Base-by-base conservation (phyloP, 1,140 invertebrate species). In the Drosophila asahinai region DNA sequence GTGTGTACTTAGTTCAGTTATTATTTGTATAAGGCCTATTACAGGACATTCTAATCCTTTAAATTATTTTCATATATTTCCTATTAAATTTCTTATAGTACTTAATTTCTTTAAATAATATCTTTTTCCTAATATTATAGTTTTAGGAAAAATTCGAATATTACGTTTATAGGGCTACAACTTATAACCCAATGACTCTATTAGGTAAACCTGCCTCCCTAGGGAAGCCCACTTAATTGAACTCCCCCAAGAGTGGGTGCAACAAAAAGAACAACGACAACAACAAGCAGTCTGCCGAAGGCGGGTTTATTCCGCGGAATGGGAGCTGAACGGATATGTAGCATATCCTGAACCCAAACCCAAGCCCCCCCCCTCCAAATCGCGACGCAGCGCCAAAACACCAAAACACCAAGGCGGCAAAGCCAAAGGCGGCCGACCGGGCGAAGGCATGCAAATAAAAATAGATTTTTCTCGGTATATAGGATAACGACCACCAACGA, bases 401-500 rank as follows among this genome's bases (percentile, higher is more conserved):
- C 40, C 55, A 51, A 55, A 54, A 17, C 38, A 36, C 27, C 27
- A 30, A 30, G 27, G 27, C 27, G 27, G 33, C 36, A 47, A 62
- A 60, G 33, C 38, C 60, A 51, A 58, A 68, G 54, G 43, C 77
- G 71, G 70, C 67, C 57, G 77, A 17, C 64, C 64, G 33, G 65
- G 68, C 68, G 3, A 54, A 54, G 54, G 70, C 51, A 72, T 73
- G 71, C 68, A 82, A 86, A 91, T 89, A 91, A 91, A 91, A 91
- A 91, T 91, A 91, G 90, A 91, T 91, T 92, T 92, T 91, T 83
- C 77, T 92, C 91, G 83, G 91, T 92, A 92, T 92, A 89, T 92
- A 92, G 91, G 91, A 92, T 92, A 92, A 92, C 91, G 91, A 92
- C 90, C 91, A 92, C 77, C 79, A 92, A 92, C 91, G 91, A 92